Base-by-base conservation (phyloP, 2,888 invertebrate genomes). In the Aromia moschata region DNA sequence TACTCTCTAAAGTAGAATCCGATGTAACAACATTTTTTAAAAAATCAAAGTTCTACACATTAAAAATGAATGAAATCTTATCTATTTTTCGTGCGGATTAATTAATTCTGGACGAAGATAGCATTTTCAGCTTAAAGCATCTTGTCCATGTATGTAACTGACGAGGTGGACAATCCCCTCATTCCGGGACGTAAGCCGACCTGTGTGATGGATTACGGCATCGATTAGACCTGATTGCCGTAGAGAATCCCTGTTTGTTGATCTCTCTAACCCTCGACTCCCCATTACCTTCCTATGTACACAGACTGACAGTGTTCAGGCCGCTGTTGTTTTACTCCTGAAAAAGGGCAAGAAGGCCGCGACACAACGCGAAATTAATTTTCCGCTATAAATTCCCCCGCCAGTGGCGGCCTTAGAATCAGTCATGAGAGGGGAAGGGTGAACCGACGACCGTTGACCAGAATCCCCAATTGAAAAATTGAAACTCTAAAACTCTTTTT, bases 171-270 rank as follows among this genome's bases (percentile, higher is more conserved):
- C 69, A 65, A 65, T 68, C 58, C 59, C 61, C 46, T 44, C 60
- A 60, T 57, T 59, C 57, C 60, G 56, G 64, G 69, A 68, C 68
- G 60, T 73, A 75, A 74, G 70, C 74, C 72, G 72, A 75, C 73
- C 74, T 73, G 69, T 74, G 77, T 80, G 80, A 80, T 80, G 79
- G 80, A 80, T 80, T 80, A 80, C 78, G 71, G 73, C 76, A 79
- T 80, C 80, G 80, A 80, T 80, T 80, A 80, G 77, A 78, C 72
- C 74, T 78, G 80, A 80, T 80, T 79, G 78, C 77, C 73, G 69
- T 65, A 65, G 63, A 64, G 69, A 61, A 69, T 67, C 74, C 74
- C 70, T 68, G 69, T 71, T 71, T 70, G 68, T 64, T 68, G 70
- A 70, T 70, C 70, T 64, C 67, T 59, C 49, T 45, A 46, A 55